Evolutionary conservation across 2,797 vertebrate genomes (phyloP), one percentile per base, ranked within the genome.

Genomic region (Brachymystax lenok): DNA sequence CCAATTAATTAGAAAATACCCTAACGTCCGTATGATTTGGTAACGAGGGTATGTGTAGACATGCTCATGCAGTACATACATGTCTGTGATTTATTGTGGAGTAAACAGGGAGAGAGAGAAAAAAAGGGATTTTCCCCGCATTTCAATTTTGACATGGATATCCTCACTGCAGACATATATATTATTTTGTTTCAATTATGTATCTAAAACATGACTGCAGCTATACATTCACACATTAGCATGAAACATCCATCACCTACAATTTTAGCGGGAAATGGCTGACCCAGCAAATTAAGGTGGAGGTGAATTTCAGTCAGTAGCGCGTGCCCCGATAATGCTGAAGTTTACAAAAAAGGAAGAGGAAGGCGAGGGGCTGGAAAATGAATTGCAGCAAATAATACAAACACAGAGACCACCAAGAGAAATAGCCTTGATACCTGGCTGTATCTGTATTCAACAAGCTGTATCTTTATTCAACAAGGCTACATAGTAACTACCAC

Each of bases 241-340:
- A 79, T 72, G 82, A 80, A 81, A 87, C 78, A 86, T 91, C 86
- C 82, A 86, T 88, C 87, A 87, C 69, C 77, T 50, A 21, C 85
- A 69, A 83, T 88, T 83, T 82, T 76, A 85, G 78, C 74, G 67
- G 64, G 13, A 73, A 88, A 91, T 8, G 82, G 91, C 89, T 91
- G 92, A 92, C 80, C 79, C 84, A 88, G 92, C 92, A 90, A 83
- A 89, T 71, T 73, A 84, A 83, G 81, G 76, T 76, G 82, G 74
- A 71, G 79, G 85, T 87, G 81, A 52, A 86, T 90, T 90, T 89
- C 85, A 85, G 87, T 89, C 88, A 85, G 54, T 71, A 74, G 80
- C 84, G 79, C 28, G 68, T 56, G 84, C 85, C 76, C 81, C 73
- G 61, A 74, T 85, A 83, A 76, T 76, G 91, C 91, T 89, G 90